Conservation (phyloP, 2,113 vertebrate genomes). For the Xerus inauris region DNA sequence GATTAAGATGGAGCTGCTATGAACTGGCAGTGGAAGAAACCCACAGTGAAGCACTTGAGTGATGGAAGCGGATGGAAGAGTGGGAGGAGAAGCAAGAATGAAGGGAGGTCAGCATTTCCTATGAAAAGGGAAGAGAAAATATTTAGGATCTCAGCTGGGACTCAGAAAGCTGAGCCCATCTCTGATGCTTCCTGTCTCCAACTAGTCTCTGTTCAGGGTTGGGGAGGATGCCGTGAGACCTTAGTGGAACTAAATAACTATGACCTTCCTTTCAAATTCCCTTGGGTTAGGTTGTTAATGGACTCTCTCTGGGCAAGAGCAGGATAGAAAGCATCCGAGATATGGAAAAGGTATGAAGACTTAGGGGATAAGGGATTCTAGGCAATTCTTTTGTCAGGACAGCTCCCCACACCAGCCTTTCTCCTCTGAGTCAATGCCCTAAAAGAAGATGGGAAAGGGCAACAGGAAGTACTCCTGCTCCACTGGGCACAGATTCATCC, state of each 20-base stretch:
- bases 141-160: background rate
- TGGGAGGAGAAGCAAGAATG: background rate
- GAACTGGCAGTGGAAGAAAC: background rate
- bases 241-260: background rate
- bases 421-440: background rate
- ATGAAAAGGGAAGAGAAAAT: background rate
- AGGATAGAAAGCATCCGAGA: background rate
- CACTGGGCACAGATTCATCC: constrained; percentile 37
- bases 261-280: background rate
- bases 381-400: background rate
- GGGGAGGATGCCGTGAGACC: background rate
- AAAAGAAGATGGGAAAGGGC: background rate
- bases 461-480: background rate
- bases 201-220: background rate
- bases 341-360: background rate
- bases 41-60: background rate
- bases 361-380: background rate
- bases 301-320: background rate
- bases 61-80: background rate
- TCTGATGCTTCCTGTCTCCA: background rate
- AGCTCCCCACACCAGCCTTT: background rate
- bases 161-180: background rate
- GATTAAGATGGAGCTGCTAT: background rate
- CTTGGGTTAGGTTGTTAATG: background rate
- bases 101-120: background rate